Percentiles rank a stretch among this genome's conserved stretches.
Evolutionary conservation across 64 coral and sea anemone species (phyloP).

Genomic region (Astreopora myriophthalma): DNA sequence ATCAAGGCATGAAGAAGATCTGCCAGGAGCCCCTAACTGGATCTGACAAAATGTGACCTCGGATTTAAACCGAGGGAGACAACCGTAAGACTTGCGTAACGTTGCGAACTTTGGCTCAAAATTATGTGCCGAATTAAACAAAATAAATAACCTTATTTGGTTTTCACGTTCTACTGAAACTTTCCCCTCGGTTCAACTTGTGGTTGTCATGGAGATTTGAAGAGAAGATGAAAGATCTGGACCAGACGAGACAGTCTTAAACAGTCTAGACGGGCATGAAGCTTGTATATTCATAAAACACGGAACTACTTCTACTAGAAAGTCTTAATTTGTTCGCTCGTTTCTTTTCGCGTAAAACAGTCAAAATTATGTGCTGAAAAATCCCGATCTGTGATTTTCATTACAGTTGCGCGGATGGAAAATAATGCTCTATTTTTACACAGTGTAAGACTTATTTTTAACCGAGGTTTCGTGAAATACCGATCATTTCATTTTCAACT

Average conservation of each 20-base stretch:
- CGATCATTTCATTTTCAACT: not conserved
- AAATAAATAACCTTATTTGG: not conserved
- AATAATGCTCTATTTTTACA: not conserved
- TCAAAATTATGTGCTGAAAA: not conserved
- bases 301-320: not conserved
- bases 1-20: no score
- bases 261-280: not conserved
- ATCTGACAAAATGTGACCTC: no score
- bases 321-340: not conserved
- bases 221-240: not conserved
- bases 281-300: not conserved
- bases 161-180: not conserved
- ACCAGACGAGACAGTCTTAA: not conserved
- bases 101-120: not conserved
- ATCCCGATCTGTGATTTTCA: not conserved
- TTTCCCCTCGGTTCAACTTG: not conserved
- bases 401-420: not conserved
- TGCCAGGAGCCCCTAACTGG: no score
- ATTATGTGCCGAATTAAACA: not conserved
- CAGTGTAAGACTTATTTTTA: not conserved
- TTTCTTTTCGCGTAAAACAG: not conserved
- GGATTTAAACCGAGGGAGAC: no score
- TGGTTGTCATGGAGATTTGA: not conserved
- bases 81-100: no score
- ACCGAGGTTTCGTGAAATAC: constrained; percentile 4